Evolutionary conservation across 2,113 vertebrate genomes (phyloP), one percentile per base, ranked within the genome.

Genomic region (Hydrochoerus hydrochaeris): DNA sequence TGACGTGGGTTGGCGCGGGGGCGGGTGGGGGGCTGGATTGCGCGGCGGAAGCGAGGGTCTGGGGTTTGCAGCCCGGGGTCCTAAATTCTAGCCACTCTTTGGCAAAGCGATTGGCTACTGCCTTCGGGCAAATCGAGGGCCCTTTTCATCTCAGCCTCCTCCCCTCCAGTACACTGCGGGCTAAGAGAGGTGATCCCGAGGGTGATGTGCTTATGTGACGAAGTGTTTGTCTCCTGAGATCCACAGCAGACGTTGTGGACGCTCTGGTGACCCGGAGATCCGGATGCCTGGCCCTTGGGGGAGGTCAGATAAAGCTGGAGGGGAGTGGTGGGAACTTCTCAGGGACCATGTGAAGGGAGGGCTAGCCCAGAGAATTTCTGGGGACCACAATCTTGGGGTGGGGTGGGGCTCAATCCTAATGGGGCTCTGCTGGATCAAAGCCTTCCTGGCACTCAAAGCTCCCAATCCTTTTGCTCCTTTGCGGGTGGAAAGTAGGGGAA

Each of bases 141-240:
- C 24, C 26, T 35, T 84, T 20, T 5, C 67, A 46, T 46, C 90
- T 86, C 89, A 58, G 46, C 96, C 92, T 84, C 83, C 91, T 86
- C 92, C 95, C 54, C 52, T 80, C 85, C 38, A 5, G 57, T 85
- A 85, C 90, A 97, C 81, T 97, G 97, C 96, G 57, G 96, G 85
- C 94, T 95, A 49, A 22, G 88, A 60, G 95, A 95, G 96, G 97
- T 93, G 96, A 97, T 95, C 90, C 67, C 44, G 88, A 71, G 96
- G 93, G 96, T 90, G 94, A 49, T 52, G 90, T 80, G 86, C 77
- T 92, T 58, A 52, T 88, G 91, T 91, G 78, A 85, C 83, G 65
- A 86, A 94, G 96, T 96, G 96, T 94, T 96, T 95, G 95, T 89
- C 95, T 97, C 93, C 90, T 80, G 91, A 63, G 38, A 94, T 94